These are phyloP conservation scores for Unio pictorum DNA, from an alignment of 2,888 invertebrate genomes.

Conservation along the genomic window DNA sequence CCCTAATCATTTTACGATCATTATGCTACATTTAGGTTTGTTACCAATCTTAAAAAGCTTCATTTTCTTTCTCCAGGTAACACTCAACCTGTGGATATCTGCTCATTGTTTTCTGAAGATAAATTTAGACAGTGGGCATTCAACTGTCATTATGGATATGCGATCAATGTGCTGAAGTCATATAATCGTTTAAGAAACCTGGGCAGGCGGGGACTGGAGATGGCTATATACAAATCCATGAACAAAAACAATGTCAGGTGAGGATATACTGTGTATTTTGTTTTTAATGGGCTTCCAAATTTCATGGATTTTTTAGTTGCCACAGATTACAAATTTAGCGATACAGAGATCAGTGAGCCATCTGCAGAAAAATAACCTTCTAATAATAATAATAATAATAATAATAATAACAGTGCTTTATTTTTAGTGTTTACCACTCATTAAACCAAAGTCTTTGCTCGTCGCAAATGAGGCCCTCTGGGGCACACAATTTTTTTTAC, in stretches of 20 bases:
- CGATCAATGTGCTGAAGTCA: constrained; percentile 60
- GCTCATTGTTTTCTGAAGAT: constrained; percentile 56
- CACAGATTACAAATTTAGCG: no score
- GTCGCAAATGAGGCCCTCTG: no score
- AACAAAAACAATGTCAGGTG: constrained; percentile 65
- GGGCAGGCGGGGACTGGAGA: constrained; percentile 60
- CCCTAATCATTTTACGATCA: no score
- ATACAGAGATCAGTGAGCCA: no score
- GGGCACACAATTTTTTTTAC: no score
- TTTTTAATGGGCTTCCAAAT: not conserved
- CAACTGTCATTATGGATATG: constrained; percentile 67
- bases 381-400: no score
- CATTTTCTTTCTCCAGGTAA: constrained; percentile 40
- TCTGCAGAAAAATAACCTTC: no score
- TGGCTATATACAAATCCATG: constrained; percentile 63
- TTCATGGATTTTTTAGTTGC: no score
- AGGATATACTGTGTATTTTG: constrained; percentile 1
- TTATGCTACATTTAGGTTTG: not conserved
- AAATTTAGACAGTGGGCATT: constrained; percentile 63
- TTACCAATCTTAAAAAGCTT: not conserved
- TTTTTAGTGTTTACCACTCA: no score
- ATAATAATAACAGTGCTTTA: no score
- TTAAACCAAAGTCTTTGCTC: no score
- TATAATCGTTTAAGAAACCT: constrained; percentile 46
- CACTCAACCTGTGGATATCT: constrained; percentile 52